Evolutionary conservation across 2,113 vertebrate species (phyloP).

Genomic region (Centropus bengalensis): DNA sequence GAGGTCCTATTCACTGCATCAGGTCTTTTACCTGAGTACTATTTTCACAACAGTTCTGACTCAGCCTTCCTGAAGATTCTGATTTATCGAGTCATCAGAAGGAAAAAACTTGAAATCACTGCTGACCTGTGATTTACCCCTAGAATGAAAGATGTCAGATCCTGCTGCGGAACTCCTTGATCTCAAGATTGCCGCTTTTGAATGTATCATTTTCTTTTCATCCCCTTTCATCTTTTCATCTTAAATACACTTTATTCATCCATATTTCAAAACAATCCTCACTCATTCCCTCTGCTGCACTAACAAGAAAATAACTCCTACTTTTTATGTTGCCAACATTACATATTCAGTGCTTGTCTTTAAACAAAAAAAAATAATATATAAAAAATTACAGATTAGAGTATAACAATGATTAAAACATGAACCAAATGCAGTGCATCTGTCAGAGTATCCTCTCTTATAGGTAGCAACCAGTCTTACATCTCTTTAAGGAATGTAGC

Average conservation of each 20-base stretch:
- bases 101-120: neutral
- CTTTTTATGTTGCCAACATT: constrained; percentile 22
- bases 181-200: constrained; percentile 19
- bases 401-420: constrained; percentile 58
- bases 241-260: constrained; percentile 30
- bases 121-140: constrained; percentile 30
- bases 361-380: constrained; percentile 10
- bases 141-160: constrained; percentile 8
- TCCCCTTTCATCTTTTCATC: constrained; percentile 24
- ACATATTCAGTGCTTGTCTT: constrained; percentile 10
- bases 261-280: constrained; percentile 26
- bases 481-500: constrained; percentile 75
- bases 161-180: constrained; percentile 1
- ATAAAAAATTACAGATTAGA: constrained; percentile 51
- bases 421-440: constrained; percentile 9
- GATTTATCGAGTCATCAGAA: neutral
- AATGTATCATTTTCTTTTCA: neutral
- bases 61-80: neutral
- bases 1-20: neutral
- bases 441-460: constrained; percentile 68
- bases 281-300: neutral
- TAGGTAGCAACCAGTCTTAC: constrained; percentile 73
- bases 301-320: constrained; percentile 5
- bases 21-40: neutral
- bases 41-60: constrained; percentile 8